Evolutionary conservation across 2,113 vertebrate genomes (phyloP), one percentile per base, ranked within the genome.

Genomic region (Paedocypris sp.): DNA sequence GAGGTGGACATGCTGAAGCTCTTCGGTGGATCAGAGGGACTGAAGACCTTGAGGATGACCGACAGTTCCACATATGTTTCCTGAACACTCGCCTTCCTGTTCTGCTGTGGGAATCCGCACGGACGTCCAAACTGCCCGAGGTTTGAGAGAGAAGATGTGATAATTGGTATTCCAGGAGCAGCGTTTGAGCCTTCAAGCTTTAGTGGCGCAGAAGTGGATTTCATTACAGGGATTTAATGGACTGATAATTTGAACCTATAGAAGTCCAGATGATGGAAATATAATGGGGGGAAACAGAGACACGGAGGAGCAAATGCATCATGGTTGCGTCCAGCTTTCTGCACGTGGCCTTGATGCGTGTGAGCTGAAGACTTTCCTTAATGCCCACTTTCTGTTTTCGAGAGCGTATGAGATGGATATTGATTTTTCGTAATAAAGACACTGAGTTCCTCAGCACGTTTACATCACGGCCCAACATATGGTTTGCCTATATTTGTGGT

Each of bases 1-100:
- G 95, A 99, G 81, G 60, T 88, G 59, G 94, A 99, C 72, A 90
- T 98, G 91, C 83, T 99, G 13, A 81, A 77, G 46, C 76, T 92
- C 5, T 92, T 89, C 64, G 79, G 87, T n/a, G 70, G 83, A 32
- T 69, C 79, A 2, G 72, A 76, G 1, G 73, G 68, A 2, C 81
- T 86, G 39, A 60, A 78, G 22, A 38, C 73, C 31, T 77, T 81
- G 22, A 69, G 43, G 15, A 36, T 33, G 64, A 60, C 79, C 0
- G 82, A 80, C 77, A 79, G 81, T 65, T 86, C 86, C 32, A 85
- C 83, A 1, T 87, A 66, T 60, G 53, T 54, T 19, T 89, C 85
- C 3, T 85, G 52, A 66, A n/a, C n/a, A n/a, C n/a, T n/a, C n/a
- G n/a, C n/a, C n/a, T n/a, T n/a, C n/a, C n/a, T n/a, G n/a, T n/a